Evolutionary conservation across 2,888 invertebrate genomes (phyloP).

Genomic region (Apamea monoglypha): DNA sequence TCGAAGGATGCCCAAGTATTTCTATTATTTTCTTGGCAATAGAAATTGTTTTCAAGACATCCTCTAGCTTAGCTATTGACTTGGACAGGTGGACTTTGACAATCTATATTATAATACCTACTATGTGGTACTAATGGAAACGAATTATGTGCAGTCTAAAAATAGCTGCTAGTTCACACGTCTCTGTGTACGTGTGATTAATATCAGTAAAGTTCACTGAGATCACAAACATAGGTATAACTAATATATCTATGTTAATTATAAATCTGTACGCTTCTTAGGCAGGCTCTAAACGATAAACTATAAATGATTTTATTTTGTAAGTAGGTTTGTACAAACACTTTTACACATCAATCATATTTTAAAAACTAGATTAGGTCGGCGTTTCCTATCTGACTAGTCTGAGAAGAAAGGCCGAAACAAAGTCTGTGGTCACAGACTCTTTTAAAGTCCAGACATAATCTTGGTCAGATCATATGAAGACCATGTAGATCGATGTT

Average conservation of each 20-base stretch:
- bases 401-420: no score
- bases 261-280: not conserved
- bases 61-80: not conserved
- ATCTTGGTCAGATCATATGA: no score
- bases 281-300: not conserved
- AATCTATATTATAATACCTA: not conserved
- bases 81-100: not conserved
- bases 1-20: not conserved
- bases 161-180: constrained; percentile 1
- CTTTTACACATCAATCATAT: no score
- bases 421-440: no score
- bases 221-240: not conserved
- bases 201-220: constrained; percentile 16
- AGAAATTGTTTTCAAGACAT: not conserved
- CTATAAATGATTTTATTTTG: no score
- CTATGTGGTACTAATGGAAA: no score
- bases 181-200: not conserved
- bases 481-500: no score
- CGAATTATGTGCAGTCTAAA: not conserved
- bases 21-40: not conserved
- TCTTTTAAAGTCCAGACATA: no score
- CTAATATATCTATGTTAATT: not conserved
- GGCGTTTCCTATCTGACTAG: no score
- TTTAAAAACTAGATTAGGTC: no score
- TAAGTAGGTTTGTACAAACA: no score